Percentiles rank a stretch among this genome's conserved stretches.
phyloP scores from a whole-genome alignment of 2,888 invertebrate species.

The Nomada hirtipes region DNA sequence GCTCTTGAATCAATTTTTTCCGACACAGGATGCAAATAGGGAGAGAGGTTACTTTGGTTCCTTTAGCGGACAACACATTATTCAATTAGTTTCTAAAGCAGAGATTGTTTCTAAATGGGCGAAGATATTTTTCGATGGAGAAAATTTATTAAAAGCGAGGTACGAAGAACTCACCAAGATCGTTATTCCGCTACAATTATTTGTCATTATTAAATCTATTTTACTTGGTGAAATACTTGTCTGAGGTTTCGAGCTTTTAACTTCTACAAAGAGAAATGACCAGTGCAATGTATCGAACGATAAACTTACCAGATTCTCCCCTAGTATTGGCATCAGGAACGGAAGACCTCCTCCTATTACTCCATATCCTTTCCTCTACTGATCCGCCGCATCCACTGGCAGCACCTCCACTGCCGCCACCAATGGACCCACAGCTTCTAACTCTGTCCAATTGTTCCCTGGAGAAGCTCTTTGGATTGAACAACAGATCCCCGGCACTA shows the following conservation, averaged over 20 bases:
- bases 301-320: conserved; percentile 79
- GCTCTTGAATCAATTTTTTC: background rate
- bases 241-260: too few relatives aligned
- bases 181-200: too few relatives aligned
- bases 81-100: too few relatives aligned
- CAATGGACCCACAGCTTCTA: conserved; percentile 93
- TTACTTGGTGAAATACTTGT: too few relatives aligned
- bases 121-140: too few relatives aligned
- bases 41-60: too few relatives aligned
- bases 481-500: conserved; percentile 93
- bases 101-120: too few relatives aligned
- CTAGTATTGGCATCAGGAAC: conserved; percentile 83
- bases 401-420: conserved; percentile 88
- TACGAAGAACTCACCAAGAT: too few relatives aligned
- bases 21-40: background rate
- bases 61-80: too few relatives aligned
- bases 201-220: too few relatives aligned
- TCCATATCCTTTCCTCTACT: conserved; percentile 83
- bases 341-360: conserved; percentile 81
- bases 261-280: conserved; percentile 45
- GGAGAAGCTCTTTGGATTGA: conserved; percentile 92
- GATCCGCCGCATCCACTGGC: conserved; percentile 86
- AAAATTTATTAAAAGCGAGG: too few relatives aligned
- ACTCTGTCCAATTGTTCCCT: conserved; percentile 90
- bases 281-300: background rate